Percentiles rank a stretch among this genome's conserved stretches.
phyloP scores from a whole-genome alignment of 2,888 invertebrate species.

The Automeris io region DNA sequence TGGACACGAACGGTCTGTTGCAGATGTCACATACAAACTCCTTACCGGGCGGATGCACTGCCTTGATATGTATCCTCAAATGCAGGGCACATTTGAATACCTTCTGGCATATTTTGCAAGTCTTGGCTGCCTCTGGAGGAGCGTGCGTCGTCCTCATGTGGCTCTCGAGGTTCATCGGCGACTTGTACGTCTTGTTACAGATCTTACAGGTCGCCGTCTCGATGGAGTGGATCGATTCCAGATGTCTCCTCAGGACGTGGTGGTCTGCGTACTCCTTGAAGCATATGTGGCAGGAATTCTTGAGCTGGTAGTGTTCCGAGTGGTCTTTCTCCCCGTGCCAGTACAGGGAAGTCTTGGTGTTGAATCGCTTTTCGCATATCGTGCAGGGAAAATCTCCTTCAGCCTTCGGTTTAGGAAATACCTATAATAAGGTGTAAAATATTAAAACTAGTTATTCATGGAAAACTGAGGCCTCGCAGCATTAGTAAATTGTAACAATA shows the following conservation, averaged over 20 bases:
- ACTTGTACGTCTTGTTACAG: slow-evolving; percentile 32
- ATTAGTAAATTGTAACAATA: too few species aligned
- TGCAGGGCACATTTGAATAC: slow-evolving; percentile 33
- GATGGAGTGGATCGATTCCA: slow-evolving; percentile 27
- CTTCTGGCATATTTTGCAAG: slow-evolving; percentile 32
- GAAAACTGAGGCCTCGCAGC: too few species aligned
- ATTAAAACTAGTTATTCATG: too few species aligned
- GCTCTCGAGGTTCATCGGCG: slow-evolving; percentile 25
- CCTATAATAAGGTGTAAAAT: too few species aligned
- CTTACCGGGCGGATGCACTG: slow-evolving; percentile 31
- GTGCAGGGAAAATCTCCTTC: slow-evolving; percentile 9
- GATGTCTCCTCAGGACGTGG: slow-evolving; percentile 26
- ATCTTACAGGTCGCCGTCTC: slow-evolving; percentile 25
- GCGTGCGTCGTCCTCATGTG: slow-evolving; percentile 37
- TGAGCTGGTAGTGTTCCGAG: not conserved
- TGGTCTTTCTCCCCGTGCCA: slow-evolving; percentile 30
- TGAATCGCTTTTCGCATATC: slow-evolving; percentile 17
- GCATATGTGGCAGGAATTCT: slow-evolving; percentile 19
- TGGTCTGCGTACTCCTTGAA: slow-evolving; percentile 23
- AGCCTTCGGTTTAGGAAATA: too few species aligned
- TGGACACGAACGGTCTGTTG: slow-evolving; percentile 27
- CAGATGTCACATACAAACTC: slow-evolving; percentile 29
- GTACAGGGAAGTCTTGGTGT: slow-evolving; percentile 21
- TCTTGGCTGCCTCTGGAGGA: slow-evolving; percentile 27
- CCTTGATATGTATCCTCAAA: slow-evolving; percentile 29